Evolutionary conservation across 2,113 vertebrate genomes (phyloP).

Genomic region (Ceuthmochares aereus): DNA sequence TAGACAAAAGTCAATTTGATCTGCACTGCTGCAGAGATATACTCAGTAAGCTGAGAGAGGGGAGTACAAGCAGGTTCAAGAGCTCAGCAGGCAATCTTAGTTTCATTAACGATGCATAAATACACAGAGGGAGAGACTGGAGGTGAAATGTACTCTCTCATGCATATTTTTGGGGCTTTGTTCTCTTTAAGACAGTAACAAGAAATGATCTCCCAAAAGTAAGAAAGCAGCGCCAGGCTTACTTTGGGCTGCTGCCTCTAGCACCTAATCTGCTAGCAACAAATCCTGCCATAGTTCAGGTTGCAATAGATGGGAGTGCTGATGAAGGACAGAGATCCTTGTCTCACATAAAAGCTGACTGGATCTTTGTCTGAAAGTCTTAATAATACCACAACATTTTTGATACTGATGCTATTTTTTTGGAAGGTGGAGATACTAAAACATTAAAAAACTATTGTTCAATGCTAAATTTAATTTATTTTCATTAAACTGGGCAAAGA

Average conservation of each 20-base stretch:
- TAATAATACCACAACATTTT: neutral
- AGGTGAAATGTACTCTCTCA: neutral
- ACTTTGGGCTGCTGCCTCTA: neutral
- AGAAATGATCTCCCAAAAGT: neutral
- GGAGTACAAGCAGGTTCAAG: neutral
- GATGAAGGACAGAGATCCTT: neutral
- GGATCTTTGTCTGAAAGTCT: neutral
- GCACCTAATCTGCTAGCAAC: neutral
- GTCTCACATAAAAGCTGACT: neutral
- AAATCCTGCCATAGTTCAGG: neutral
- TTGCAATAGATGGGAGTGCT: neutral
- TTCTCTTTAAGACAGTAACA: neutral
- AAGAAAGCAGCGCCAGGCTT: neutral
- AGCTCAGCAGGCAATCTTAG: neutral
- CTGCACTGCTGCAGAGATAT: neutral
- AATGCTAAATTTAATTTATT: conserved; percentile 20
- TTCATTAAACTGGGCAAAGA: conserved; percentile 14
- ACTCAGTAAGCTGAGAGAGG: neutral
- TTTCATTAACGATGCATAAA: neutral
- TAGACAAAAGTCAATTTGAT: neutral
- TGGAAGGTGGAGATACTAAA: neutral
- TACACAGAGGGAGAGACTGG: neutral
- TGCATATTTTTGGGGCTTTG: neutral
- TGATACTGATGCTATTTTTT: neutral
- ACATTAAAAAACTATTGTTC: neutral